Evolutionary conservation across 1,140 invertebrate genomes (phyloP), one percentile per base, ranked within the genome.

Genomic region (Drosophila pectinifera): DNA sequence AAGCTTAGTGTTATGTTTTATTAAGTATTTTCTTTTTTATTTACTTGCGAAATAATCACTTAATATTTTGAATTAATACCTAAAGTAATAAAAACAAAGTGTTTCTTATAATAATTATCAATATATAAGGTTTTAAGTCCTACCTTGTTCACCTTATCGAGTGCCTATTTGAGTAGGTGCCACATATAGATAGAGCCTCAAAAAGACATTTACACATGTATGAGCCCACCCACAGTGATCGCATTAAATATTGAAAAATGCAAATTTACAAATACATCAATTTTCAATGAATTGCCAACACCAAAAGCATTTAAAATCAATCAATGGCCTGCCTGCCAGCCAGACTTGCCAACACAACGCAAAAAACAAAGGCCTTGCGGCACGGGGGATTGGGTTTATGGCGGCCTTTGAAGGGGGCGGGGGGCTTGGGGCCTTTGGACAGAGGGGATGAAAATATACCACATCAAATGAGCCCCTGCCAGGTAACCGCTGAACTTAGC

Each of bases 271-370:
- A 86, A 79, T 82, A 73, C 82, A 86, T 88, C 41, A 79, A 86
- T 86, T 86, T 79, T 73, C 49, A 79, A 88, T 86, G 78, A 75
- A 63, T 79, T 41, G 75, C 70, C 82, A 82, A 86, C 82, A 86
- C 82, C 82, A 78, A 88, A 78, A 75, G 69, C 83, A 79, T 88
- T 82, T 88, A 82, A 88, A 86, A 86, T 88, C 82, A 86, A 86
- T 86, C 83, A 81, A 78, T 82, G 64, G 34, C 56, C 61, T 20
- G 34, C 46, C 7, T 8, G 24, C 28, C 28, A 31, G n/a, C 36
- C 31, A 56, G 39, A 46, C 53, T 48, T 48, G 61, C 73, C 51
- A 62, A 41, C 22, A 36, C 34, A 67, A 28, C 38, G 55, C 49
- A 62, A 46, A 75, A 46, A 51, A 54, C 34, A 45, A 43, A 38